phyloP scores from a whole-genome alignment of 1,140 invertebrate species.

The Spodoptera litura region DNA sequence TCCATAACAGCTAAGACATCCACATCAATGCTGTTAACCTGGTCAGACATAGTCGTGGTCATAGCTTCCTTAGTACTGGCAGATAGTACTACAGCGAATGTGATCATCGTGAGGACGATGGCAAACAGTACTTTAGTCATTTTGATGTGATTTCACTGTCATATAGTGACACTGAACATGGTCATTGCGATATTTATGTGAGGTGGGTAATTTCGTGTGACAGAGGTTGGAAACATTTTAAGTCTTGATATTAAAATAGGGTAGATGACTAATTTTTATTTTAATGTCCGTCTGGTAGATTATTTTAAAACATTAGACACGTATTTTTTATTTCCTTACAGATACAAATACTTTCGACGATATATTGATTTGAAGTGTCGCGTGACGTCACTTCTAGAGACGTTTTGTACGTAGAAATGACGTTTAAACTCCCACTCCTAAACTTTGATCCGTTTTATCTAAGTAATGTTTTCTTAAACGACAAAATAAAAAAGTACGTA shows the following conservation, averaged over 20 bases:
- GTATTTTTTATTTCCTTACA: too few species aligned
- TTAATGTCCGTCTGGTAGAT: too few species aligned
- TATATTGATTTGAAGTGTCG: too few species aligned
- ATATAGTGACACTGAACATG: slow-evolving; percentile 7
- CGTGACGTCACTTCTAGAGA: too few species aligned
- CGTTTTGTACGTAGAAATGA: too few species aligned
- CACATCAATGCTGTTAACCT: slow-evolving; percentile 53
- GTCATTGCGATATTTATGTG: slow-evolving; percentile 17
- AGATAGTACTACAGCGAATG: slow-evolving; percentile 43
- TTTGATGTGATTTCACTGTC: slow-evolving; percentile 16
- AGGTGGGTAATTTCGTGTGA: neutral
- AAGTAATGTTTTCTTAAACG: too few species aligned
- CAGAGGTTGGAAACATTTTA: slow-evolving; percentile 11
- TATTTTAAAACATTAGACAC: too few species aligned
- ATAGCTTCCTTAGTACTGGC: slow-evolving; percentile 8
- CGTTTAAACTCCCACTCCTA: too few species aligned
- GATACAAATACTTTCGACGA: too few species aligned
- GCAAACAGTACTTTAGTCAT: slow-evolving; percentile 54
- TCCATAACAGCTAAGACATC: slow-evolving; percentile 60
- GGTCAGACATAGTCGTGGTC: slow-evolving; percentile 3
- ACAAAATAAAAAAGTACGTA: too few species aligned
- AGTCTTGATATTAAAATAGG: neutral
- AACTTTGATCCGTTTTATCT: too few species aligned
- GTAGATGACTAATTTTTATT: too few species aligned
- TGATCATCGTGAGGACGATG: slow-evolving; percentile 47